Conservation (phyloP, 2,888 invertebrate species). For the Zaprionus obscuricornis region DNA sequence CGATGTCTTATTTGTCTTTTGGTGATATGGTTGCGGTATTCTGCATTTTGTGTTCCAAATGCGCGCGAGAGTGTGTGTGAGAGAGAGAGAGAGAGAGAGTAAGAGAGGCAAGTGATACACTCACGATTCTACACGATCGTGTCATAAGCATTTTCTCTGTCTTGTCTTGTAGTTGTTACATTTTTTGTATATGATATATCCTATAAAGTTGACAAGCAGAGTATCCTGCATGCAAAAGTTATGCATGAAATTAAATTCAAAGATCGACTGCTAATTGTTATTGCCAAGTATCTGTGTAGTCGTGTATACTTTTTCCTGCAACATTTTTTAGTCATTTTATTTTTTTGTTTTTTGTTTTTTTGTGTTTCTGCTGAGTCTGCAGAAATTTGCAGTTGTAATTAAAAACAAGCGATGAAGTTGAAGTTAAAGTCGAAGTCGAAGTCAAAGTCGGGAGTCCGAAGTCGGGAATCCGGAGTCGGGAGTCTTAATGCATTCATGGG, state of each 20-base stretch:
- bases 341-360: constrained; percentile 12
- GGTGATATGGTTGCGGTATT: background rate
- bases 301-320: too few species aligned
- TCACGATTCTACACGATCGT: constrained; percentile 52
- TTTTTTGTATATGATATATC: too few species aligned
- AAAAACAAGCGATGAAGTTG: constrained; percentile 44
- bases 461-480: constrained; percentile 9
- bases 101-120: constrained; percentile 53
- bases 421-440: constrained; percentile 5
- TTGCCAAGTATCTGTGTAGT: constrained; percentile 2
- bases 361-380: background rate
- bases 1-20: constrained; percentile 29
- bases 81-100: background rate
- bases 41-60: constrained; percentile 38
- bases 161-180: constrained; percentile 7
- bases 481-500: constrained; percentile 11
- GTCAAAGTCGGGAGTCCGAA: constrained; percentile 3
- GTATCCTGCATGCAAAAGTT: too few species aligned
- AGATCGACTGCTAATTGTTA: too few species aligned
- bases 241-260: too few species aligned
- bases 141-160: constrained; percentile 59
- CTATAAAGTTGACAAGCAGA: too few species aligned
- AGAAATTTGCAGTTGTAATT: constrained; percentile 60
- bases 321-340: too few species aligned
- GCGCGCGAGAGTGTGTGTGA: constrained; percentile 3